A percentile compares a stretch with the other conserved stretches of the same genome.
phyloP scores from a whole-genome alignment of 2,113 vertebrate species.

The Carassius auratus region DNA sequence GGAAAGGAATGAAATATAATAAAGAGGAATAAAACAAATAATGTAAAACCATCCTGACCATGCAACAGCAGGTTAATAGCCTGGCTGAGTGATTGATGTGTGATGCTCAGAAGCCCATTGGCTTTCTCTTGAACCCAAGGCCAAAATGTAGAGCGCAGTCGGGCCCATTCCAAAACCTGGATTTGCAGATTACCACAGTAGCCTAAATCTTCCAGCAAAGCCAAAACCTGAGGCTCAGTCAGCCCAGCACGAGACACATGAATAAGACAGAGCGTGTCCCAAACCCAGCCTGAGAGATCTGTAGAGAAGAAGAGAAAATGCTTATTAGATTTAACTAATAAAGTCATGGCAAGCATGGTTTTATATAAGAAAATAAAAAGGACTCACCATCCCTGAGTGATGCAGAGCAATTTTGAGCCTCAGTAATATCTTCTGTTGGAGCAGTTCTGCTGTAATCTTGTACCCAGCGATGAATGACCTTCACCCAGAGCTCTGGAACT shows the following conservation, averaged over 20 bases:
- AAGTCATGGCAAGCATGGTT: background rate
- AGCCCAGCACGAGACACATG: conserved; percentile 48
- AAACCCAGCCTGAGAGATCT: conserved; percentile 64
- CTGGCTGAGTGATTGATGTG: conserved; percentile 59
- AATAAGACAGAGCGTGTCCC: conserved; percentile 57
- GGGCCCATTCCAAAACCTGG: conserved; percentile 60
- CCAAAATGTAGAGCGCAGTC: conserved; percentile 40
- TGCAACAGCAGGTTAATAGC: conserved; percentile 56
- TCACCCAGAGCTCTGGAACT: conserved; percentile 59
- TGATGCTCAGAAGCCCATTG: conserved; percentile 52
- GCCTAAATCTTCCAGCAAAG: conserved; percentile 59
- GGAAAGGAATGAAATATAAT: background rate
- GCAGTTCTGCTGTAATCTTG: conserved; percentile 61
- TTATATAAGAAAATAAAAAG: background rate
- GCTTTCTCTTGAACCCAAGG: conserved; percentile 65
- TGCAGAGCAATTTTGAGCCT: background rate
- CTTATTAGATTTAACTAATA: background rate
- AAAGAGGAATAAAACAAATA: background rate
- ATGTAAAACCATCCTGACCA: conserved; percentile 35
- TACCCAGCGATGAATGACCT: conserved; percentile 59
- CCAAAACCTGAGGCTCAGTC: conserved; percentile 32
- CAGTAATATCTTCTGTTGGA: conserved; percentile 24
- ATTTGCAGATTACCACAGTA: conserved; percentile 40
- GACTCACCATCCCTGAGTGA: conserved; percentile 31
- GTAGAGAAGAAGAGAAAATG: background rate